phyloP scores from a whole-genome alignment of 2,888 invertebrate species.

The Bellardia bayeri region DNA sequence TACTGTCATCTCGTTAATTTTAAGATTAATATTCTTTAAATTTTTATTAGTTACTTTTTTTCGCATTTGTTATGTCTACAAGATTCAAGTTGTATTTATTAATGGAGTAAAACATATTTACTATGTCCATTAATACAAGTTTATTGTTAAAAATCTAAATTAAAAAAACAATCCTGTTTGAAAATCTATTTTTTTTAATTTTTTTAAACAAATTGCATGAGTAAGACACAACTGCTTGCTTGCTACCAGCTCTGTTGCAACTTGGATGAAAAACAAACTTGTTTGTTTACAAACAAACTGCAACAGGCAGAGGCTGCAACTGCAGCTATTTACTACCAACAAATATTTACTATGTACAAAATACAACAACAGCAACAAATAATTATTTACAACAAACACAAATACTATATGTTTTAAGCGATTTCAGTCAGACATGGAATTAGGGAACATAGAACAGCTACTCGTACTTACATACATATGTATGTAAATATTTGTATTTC shows the following conservation, averaged over 20 bases:
- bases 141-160: neutral
- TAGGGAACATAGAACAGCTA: too few relatives aligned
- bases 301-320: neutral
- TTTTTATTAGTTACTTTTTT: neutral
- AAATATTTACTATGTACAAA: neutral
- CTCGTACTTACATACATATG: too few relatives aligned
- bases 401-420: too few relatives aligned
- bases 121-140: neutral
- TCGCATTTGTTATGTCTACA: neutral
- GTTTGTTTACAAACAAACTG: conserved; percentile 4
- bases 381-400: neutral
- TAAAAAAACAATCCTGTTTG: conserved; percentile 6
- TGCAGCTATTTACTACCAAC: neutral
- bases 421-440: too few relatives aligned
- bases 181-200: neutral
- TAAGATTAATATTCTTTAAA: neutral
- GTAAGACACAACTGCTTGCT: neutral
- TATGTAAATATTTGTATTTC: too few relatives aligned
- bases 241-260: neutral
- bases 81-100: neutral
- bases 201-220: neutral
- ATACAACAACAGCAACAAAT: neutral
- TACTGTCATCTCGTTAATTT: neutral
- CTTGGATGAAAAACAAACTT: neutral
- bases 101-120: neutral